These are phyloP conservation scores for Gadus chalcogrammus DNA, from an alignment of 2,113 vertebrate species.

Conservation along the genomic window DNA sequence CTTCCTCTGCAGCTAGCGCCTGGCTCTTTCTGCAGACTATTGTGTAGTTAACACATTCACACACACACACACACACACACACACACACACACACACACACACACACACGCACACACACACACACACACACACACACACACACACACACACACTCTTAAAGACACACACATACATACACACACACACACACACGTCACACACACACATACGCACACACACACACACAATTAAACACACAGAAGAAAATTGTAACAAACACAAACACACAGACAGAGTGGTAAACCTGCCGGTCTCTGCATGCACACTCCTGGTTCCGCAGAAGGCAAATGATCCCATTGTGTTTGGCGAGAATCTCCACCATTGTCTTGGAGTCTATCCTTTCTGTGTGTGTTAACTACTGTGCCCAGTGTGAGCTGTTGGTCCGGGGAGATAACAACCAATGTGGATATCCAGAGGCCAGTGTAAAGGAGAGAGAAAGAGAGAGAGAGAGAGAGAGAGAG, in stretches of 20 bases:
- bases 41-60: slow-evolving; percentile 10
- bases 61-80: slow-evolving; percentile 4
- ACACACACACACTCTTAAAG: slow-evolving; percentile 7
- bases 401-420: slow-evolving; percentile 58
- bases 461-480: too few species aligned
- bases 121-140: slow-evolving; percentile 10
- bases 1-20: not conserved
- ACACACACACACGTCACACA: slow-evolving; percentile 2
- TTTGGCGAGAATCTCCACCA: slow-evolving; percentile 38
- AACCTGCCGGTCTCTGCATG: slow-evolving; percentile 8
- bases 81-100: slow-evolving; percentile 7
- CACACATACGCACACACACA: slow-evolving; percentile 15
- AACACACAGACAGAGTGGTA: slow-evolving; percentile 2
- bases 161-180: not conserved
- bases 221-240: not conserved
- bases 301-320: slow-evolving; percentile 9
- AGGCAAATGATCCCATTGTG: slow-evolving; percentile 43
- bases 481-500: too few species aligned
- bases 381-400: slow-evolving; percentile 43
- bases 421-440: slow-evolving; percentile 59
- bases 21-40: not conserved
- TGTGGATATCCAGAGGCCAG: slow-evolving; percentile 43
- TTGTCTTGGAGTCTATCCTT: slow-evolving; percentile 42
- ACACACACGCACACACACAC: slow-evolving; percentile 4
- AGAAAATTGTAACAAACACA: not conserved